Evolutionary conservation across 2,113 vertebrate genomes (phyloP).

Genomic region (Malurus cyaneus): DNA sequence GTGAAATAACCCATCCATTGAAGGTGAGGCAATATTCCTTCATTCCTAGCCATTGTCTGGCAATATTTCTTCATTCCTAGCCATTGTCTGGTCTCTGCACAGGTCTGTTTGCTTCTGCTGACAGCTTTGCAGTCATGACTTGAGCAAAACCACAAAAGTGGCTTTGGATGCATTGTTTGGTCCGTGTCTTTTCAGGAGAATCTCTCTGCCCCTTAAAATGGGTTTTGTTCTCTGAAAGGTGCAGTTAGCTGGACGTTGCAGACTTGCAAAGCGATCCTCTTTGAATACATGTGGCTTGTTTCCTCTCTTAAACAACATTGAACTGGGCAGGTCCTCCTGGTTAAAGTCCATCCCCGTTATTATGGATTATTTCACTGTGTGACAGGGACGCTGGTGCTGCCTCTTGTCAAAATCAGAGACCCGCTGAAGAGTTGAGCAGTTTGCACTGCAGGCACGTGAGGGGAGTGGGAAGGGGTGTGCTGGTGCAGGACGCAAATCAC

Average conservation of each 20-base stretch:
- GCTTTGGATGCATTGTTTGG: background rate
- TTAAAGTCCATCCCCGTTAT: background rate
- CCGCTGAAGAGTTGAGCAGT: background rate
- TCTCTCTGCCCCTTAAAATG: background rate
- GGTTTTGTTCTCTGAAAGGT: background rate
- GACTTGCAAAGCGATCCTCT: background rate
- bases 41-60: background rate
- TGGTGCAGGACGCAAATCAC: accelerated
- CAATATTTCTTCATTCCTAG: background rate
- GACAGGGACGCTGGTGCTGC: background rate
- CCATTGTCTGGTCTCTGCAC: background rate
- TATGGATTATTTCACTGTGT: background rate
- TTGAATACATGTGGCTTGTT: background rate
- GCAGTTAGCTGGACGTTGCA: accelerated
- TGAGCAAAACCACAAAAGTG: background rate
- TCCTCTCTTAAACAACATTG: accelerated
- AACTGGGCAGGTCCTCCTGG: background rate
- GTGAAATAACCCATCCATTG: background rate
- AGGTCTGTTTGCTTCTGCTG: background rate
- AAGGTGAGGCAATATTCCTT: background rate
- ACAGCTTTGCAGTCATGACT: background rate
- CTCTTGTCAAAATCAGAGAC: background rate
- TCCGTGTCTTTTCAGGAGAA: background rate
- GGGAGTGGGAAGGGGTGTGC: background rate
- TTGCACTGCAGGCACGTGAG: accelerated